These are phyloP conservation scores for Subacronicta megacephala DNA, from an alignment of 2,888 invertebrate species.

Conservation along the genomic window DNA sequence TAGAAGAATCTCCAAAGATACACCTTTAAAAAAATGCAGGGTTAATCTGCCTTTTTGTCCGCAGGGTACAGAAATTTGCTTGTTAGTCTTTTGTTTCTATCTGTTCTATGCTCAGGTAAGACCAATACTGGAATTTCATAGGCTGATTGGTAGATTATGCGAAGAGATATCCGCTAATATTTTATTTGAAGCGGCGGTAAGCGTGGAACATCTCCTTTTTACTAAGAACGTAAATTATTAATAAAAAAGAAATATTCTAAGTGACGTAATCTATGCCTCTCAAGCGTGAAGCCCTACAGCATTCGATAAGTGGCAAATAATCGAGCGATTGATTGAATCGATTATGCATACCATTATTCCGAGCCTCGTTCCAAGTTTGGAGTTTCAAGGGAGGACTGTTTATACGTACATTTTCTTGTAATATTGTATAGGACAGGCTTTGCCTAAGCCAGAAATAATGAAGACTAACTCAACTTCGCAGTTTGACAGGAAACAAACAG, in stretches of 20 bases:
- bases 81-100: too few relatives aligned
- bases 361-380: background rate
- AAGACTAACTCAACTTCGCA: constrained; percentile 26
- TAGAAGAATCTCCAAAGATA: too few relatives aligned
- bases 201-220: too few relatives aligned
- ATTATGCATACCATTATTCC: constrained; percentile 24
- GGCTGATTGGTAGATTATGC: too few relatives aligned
- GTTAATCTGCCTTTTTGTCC: too few relatives aligned
- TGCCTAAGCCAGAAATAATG: constrained; percentile 21
- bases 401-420: constrained; percentile 14
- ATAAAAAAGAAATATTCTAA: background rate
- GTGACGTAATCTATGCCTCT: constrained; percentile 1
- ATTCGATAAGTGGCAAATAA: constrained; percentile 34
- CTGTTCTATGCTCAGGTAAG: too few relatives aligned
- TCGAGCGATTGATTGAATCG: constrained; percentile 22
- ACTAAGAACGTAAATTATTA: background rate
- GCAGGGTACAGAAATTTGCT: too few relatives aligned
- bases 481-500: background rate
- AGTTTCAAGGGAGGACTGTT: constrained; percentile 10
- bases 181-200: too few relatives aligned
- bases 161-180: too few relatives aligned
- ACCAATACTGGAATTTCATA: too few relatives aligned
- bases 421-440: constrained; percentile 12
- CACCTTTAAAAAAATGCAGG: too few relatives aligned
- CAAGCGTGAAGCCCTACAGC: constrained; percentile 25